Conservation (phyloP, 2,797 vertebrate genomes). For the Botia kubotai region DNA sequence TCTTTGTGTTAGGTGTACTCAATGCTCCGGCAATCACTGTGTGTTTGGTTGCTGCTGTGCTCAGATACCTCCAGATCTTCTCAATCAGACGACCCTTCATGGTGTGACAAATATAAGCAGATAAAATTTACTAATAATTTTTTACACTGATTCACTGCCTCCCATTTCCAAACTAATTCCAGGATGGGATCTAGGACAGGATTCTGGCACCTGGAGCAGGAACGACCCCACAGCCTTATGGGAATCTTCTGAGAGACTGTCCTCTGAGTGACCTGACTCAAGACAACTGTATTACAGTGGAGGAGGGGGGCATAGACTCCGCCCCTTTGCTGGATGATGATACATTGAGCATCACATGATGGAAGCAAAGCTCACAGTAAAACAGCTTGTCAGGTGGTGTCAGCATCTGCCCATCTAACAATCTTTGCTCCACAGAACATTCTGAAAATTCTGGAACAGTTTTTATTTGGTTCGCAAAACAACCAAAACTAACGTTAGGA, state of each 20-base stretch:
- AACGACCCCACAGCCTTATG: slow-evolving; percentile 81
- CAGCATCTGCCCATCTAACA: neutral
- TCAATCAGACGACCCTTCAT: slow-evolving; percentile 75
- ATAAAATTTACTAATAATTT: too few species aligned
- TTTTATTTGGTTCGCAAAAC: too few species aligned
- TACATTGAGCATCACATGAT: neutral
- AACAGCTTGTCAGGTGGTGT: neutral
- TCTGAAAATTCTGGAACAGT: too few species aligned
- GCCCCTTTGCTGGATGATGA: too few species aligned
- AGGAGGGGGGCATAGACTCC: too few species aligned
- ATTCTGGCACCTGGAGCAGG: slow-evolving; percentile 61
- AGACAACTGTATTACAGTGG: neutral
- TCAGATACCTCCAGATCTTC: slow-evolving; percentile 84
- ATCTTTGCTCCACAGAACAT: too few species aligned
- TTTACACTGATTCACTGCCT: neutral
- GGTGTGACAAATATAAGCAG: slow-evolving; percentile 75
- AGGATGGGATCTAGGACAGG: slow-evolving; percentile 57
- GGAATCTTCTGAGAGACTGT: slow-evolving; percentile 83
- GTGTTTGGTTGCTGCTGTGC: slow-evolving; percentile 80
- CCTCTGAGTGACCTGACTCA: slow-evolving; percentile 70
- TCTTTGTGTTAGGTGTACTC: slow-evolving; percentile 85
- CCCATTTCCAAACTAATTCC: slow-evolving; percentile 27
- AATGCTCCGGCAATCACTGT: slow-evolving; percentile 84
- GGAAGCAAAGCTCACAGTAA: slow-evolving; percentile 5
- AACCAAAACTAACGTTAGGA: too few species aligned